phyloP scores from a whole-genome alignment of 2,888 invertebrate species.

The Dolichopus griseipennis region DNA sequence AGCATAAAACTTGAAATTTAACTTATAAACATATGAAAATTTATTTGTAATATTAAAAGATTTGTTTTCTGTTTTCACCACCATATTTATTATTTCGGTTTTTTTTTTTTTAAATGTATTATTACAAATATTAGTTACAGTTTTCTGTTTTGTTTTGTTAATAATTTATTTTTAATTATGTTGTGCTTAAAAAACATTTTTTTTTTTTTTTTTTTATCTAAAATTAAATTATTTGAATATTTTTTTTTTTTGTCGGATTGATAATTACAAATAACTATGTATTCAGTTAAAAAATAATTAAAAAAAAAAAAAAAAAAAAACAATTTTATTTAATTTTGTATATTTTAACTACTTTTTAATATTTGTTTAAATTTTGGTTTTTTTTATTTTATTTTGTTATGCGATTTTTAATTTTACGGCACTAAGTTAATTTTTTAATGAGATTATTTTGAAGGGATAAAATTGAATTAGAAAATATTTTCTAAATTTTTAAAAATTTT shows the following conservation, averaged over 20 bases:
- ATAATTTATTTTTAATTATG: not conserved
- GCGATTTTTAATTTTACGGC: not conserved
- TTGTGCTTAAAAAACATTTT: not conserved
- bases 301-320: not conserved
- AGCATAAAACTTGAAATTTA: no score
- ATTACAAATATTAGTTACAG: not conserved
- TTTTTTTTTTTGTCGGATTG: not conserved
- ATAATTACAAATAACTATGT: not conserved
- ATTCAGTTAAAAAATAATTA: not conserved
- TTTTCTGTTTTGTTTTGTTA: not conserved
- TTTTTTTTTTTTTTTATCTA: not conserved
- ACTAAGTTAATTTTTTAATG: not conserved
- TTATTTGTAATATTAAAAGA: no score
- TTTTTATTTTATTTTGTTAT: not conserved
- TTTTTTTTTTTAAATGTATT: not conserved
- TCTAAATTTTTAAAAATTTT: no score
- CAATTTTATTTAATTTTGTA: not conserved
- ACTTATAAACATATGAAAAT: no score
- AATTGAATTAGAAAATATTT: no score
- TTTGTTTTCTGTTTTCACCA: not conserved
- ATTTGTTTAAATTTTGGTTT: not conserved
- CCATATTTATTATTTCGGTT: not conserved
- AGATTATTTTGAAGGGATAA: no score
- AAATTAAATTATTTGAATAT: not conserved
- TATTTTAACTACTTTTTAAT: not conserved